These are phyloP conservation scores for Eumeta japonica DNA, from an alignment of 1,140 invertebrate genomes.

Conservation along the genomic window DNA sequence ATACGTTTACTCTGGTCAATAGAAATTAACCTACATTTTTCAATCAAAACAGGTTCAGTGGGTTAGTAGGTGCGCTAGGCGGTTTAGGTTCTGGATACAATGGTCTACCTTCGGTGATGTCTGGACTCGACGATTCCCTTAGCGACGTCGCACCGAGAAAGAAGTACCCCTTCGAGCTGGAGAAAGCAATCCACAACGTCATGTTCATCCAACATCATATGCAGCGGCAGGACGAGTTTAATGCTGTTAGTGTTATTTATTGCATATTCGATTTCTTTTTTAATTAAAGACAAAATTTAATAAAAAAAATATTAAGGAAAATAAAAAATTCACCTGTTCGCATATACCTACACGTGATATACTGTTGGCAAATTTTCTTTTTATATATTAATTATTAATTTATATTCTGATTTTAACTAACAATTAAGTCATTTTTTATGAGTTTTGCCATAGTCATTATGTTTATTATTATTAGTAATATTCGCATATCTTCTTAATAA, in stretches of 20 bases:
- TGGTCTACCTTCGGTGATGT: conserved; percentile 76
- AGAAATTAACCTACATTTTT: no score
- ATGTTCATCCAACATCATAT: conserved; percentile 95
- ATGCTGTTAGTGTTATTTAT: conserved; percentile 69
- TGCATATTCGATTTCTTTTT: no score
- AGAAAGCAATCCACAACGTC: conserved; percentile 91
- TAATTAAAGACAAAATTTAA: no score
- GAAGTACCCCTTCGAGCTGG: conserved; percentile 87
- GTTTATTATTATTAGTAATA: no score
- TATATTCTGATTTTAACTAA: no score
- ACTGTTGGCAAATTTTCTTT: no score
- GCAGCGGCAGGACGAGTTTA: conserved; percentile 89
- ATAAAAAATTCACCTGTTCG: not conserved
- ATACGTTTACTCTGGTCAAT: not conserved
- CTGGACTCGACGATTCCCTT: conserved; percentile 76
- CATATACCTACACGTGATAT: no score
- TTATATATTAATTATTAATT: no score
- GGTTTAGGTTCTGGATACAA: conserved; percentile 69
- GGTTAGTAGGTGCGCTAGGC: conserved; percentile 66
- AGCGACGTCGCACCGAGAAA: conserved; percentile 76
- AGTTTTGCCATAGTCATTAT: no score
- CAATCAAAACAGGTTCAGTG: conserved; percentile 64
- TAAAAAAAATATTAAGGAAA: not conserved
- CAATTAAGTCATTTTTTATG: no score
- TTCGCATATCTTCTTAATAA: no score